These are phyloP conservation scores for Apomyelois bistriatella DNA, from an alignment of 2,888 invertebrate species.

Conservation along the genomic window DNA sequence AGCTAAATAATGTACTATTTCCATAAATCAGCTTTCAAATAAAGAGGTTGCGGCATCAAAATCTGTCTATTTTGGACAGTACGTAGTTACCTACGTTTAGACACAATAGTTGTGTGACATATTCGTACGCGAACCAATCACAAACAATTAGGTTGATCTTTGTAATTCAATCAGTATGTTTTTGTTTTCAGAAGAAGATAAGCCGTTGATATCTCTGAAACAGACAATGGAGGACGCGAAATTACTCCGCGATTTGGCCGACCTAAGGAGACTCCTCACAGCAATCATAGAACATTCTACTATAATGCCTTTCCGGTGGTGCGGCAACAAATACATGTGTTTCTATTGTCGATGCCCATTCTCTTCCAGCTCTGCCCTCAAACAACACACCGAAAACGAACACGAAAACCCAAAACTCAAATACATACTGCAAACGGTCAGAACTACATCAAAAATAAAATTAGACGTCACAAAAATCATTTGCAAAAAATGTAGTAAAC, in stretches of 20 bases:
- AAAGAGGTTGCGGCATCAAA: too few species aligned
- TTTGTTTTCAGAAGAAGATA: neutral
- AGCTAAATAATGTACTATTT: too few species aligned
- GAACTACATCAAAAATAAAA: slow-evolving; percentile 33
- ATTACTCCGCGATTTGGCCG: slow-evolving; percentile 7
- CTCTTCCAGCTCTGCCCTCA: slow-evolving; percentile 22
- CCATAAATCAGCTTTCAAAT: too few species aligned
- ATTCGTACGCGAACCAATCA: too few species aligned
- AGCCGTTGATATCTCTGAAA: neutral
- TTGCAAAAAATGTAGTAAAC: slow-evolving; percentile 41
- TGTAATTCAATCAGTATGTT: too few species aligned
- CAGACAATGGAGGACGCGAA: neutral
- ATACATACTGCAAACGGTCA: slow-evolving; percentile 25
- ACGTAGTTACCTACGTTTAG: too few species aligned
- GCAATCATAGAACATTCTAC: slow-evolving; percentile 31
- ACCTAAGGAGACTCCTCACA: slow-evolving; percentile 19
- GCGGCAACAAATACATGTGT: slow-evolving; percentile 32
- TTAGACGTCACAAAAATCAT: slow-evolving; percentile 42
- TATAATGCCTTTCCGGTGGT: slow-evolving; percentile 39
- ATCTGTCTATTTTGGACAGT: too few species aligned
- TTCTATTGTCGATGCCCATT: slow-evolving; percentile 35
- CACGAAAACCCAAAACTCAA: slow-evolving; percentile 36
- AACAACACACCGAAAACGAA: slow-evolving; percentile 32
- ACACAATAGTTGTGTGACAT: too few species aligned
- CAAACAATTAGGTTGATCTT: too few species aligned